phyloP scores from a whole-genome alignment of 2,797 vertebrate genomes.

The Acanthurus tractus region DNA sequence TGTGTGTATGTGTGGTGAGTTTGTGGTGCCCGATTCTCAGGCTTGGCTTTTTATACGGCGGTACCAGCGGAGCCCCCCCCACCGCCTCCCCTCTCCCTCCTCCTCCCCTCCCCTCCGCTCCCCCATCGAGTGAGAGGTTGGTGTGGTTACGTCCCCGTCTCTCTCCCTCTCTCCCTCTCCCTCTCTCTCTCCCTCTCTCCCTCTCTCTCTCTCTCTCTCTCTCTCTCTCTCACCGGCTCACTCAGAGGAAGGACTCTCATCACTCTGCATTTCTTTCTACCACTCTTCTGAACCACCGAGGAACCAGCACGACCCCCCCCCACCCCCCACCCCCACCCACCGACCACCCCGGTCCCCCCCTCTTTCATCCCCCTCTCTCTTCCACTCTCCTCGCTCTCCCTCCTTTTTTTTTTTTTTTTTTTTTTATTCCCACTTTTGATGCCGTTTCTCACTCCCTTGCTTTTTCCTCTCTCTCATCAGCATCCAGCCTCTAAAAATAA shows the following conservation, averaged over 20 bases:
- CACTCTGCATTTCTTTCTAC: constrained; percentile 64
- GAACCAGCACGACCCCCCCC: constrained; percentile 35
- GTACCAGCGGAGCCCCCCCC: constrained; percentile 58
- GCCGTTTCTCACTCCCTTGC: constrained; percentile 59
- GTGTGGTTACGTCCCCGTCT: constrained; percentile 67
- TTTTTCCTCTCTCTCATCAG: constrained; percentile 73
- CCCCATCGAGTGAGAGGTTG: constrained; percentile 74
- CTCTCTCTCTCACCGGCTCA: constrained; percentile 55
- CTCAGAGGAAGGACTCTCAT: constrained; percentile 75
- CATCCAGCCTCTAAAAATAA: constrained; percentile 82
- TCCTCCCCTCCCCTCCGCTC: constrained; percentile 28
- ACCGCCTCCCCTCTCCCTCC: constrained; percentile 4
- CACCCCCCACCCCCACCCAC: constrained; percentile 19
- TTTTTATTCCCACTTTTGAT: constrained; percentile 50
- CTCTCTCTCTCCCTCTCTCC: constrained; percentile 61
- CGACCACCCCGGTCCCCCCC: constrained; percentile 45
- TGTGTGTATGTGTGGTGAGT: constrained; percentile 74
- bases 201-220: constrained; percentile 42
- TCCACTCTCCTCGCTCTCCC: constrained; percentile 10
- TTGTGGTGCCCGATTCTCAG: constrained; percentile 83
- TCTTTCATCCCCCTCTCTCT: constrained; percentile 42
- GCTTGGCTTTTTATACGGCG: constrained; percentile 84
- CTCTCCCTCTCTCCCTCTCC: constrained; percentile 52
- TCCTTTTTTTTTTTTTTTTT: constrained; percentile 14
- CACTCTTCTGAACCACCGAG: constrained; percentile 52